phyloP scores from a whole-genome alignment of 1,140 invertebrate genomes.

The Hydropsyche tenuis region DNA sequence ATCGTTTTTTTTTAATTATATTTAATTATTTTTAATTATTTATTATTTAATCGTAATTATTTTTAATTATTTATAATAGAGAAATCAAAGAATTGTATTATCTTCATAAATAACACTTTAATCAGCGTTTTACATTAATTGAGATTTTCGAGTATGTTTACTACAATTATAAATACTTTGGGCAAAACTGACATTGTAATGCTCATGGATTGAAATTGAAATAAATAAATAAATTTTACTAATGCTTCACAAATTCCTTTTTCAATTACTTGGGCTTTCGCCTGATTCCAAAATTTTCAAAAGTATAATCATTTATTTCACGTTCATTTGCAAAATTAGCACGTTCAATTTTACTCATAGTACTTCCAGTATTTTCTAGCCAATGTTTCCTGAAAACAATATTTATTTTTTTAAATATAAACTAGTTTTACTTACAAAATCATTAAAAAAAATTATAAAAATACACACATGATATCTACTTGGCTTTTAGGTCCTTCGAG shows the following conservation, averaged over 20 bases:
- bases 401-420: constrained; percentile 27
- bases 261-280: constrained; percentile 5
- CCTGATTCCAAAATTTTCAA: constrained; percentile 53
- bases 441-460: neutral
- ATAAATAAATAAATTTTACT: no score
- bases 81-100: no score
- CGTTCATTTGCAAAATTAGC: constrained; percentile 67
- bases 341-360: constrained; percentile 67
- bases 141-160: no score
- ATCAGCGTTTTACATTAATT: no score
- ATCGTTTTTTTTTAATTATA: no score
- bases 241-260: neutral
- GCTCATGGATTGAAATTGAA: no score
- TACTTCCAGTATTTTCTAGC: constrained; percentile 68
- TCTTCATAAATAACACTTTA: no score
- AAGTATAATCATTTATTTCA: constrained; percentile 54
- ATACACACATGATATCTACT: constrained; percentile 71
- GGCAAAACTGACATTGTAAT: no score
- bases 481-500: constrained; percentile 70
- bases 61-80: no score
- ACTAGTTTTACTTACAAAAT: neutral
- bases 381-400: constrained; percentile 67
- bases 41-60: no score
- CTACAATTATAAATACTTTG: no score
- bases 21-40: no score